A percentile compares a stretch with the other conserved stretches of the same genome.
These are phyloP conservation scores for Mus minutoides DNA, from an alignment of 2,797 vertebrate species.

Conservation along the genomic window DNA sequence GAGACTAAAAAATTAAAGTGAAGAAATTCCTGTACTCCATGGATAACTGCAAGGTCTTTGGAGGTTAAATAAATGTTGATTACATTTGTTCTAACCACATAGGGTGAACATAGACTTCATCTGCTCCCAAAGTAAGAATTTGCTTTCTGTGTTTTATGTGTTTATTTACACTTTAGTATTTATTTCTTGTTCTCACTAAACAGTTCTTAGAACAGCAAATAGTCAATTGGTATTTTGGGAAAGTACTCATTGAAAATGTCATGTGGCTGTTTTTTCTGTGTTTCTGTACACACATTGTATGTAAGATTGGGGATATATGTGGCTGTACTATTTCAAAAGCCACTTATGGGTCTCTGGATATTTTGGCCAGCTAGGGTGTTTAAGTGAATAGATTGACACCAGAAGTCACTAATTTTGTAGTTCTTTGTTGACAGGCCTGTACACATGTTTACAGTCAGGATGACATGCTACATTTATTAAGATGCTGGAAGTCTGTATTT, in stretches of 20 bases:
- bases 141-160: conserved; percentile 54
- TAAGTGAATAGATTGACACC: conserved; percentile 62
- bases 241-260: conserved; percentile 80
- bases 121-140: conserved; percentile 45
- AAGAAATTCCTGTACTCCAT: conserved; percentile 5
- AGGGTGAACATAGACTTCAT: conserved; percentile 52
- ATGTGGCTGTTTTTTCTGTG: conserved; percentile 69
- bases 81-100: conserved; percentile 14
- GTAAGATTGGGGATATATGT: conserved; percentile 45
- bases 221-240: conserved; percentile 83
- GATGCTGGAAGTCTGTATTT: conserved; percentile 77
- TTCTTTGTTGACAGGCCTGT: conserved; percentile 68
- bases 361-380: conserved; percentile 60
- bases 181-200: conserved; percentile 64
- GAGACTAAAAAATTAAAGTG: conserved; percentile 6
- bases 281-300: conserved; percentile 68
- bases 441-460: conserved; percentile 71
- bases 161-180: conserved; percentile 70
- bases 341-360: conserved; percentile 42
- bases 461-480: conserved; percentile 81
- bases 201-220: conserved; percentile 80
- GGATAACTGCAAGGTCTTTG: background rate
- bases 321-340: conserved; percentile 75
- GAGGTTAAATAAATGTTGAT: conserved; percentile 61
- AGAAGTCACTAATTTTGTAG: conserved; percentile 71